These are phyloP conservation scores for Ommatoiulus sabulosus DNA, from an alignment of 2,888 invertebrate genomes.

Conservation along the genomic window DNA sequence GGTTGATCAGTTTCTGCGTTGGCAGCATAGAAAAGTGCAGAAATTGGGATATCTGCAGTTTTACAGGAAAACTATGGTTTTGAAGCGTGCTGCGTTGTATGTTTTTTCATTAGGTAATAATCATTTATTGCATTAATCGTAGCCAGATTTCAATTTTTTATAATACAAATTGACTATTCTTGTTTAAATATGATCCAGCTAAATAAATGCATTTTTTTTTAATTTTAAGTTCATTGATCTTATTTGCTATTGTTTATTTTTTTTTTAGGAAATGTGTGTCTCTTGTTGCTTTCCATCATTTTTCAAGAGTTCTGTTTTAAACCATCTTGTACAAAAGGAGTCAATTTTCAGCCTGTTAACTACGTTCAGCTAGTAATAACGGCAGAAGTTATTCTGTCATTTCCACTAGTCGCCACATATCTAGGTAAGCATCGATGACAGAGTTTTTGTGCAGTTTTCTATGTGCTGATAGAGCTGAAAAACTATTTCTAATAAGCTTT, in stretches of 20 bases:
- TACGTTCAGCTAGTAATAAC: constrained; percentile 42
- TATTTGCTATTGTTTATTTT: too few species aligned
- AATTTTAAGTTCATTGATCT: too few species aligned
- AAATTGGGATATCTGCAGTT: constrained; percentile 46
- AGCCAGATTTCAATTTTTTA: not conserved
- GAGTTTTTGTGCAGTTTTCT: not conserved
- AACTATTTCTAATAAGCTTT: not conserved
- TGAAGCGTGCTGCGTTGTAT: constrained; percentile 37
- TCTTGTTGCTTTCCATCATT: constrained; percentile 17
- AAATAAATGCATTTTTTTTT: too few species aligned
- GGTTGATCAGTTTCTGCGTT: constrained; percentile 49
- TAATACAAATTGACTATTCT: too few species aligned
- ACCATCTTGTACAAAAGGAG: constrained; percentile 38
- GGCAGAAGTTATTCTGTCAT: constrained; percentile 26
- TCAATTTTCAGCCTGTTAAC: constrained; percentile 12
- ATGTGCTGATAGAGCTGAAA: not conserved
- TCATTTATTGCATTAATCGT: not conserved
- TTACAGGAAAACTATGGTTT: constrained; percentile 49
- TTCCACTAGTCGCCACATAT: constrained; percentile 43
- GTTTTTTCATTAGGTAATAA: constrained; percentile 53
- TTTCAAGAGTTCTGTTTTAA: constrained; percentile 51
- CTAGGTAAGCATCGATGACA: not conserved
- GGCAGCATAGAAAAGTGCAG: constrained; percentile 37
- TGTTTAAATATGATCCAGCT: too few species aligned
- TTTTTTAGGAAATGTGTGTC: constrained; percentile 20